Conservation (phyloP, 2,113 vertebrate genomes). For the Cygnus buccinator region DNA sequence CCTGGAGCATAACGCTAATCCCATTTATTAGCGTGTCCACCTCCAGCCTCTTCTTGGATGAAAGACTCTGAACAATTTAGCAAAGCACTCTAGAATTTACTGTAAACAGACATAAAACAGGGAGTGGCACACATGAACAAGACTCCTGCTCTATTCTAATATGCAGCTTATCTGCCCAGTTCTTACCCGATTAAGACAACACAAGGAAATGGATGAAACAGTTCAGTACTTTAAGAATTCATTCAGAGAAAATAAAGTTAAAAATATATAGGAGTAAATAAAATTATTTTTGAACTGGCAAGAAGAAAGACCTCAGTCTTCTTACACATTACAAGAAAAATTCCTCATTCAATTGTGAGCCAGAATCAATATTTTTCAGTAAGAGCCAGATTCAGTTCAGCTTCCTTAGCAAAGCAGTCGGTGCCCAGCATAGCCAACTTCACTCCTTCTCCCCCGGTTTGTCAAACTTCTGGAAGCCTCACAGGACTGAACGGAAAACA, state of each 20-base stretch:
- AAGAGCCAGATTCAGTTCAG: conserved; percentile 65
- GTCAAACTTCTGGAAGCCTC: conserved; percentile 46
- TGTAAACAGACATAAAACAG: conserved; percentile 50
- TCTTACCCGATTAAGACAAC: conserved; percentile 33
- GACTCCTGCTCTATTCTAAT: conserved; percentile 29
- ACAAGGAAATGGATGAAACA: conserved; percentile 43
- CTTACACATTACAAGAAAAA: conserved; percentile 66
- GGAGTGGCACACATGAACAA: conserved; percentile 36
- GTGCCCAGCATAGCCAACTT: conserved; percentile 25
- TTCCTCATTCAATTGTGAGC: conserved; percentile 67
- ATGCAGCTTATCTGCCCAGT: background rate
- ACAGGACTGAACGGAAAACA: conserved; percentile 35
- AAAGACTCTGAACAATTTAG: background rate
- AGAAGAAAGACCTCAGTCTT: conserved; percentile 61
- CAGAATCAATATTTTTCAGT: conserved; percentile 74
- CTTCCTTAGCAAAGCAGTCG: conserved; percentile 56
- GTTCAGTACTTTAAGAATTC: conserved; percentile 43
- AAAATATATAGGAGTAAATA: conserved; percentile 57
- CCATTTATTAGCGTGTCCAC: background rate
- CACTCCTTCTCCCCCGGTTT: background rate
- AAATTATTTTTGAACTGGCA: conserved; percentile 58
- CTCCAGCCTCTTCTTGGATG: background rate
- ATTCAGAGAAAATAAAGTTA: conserved; percentile 65
- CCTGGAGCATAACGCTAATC: background rate
- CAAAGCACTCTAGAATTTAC: conserved; percentile 34